Evolutionary conservation across 1,140 invertebrate genomes (phyloP).

Genomic region (Drosophila neocordata): DNA sequence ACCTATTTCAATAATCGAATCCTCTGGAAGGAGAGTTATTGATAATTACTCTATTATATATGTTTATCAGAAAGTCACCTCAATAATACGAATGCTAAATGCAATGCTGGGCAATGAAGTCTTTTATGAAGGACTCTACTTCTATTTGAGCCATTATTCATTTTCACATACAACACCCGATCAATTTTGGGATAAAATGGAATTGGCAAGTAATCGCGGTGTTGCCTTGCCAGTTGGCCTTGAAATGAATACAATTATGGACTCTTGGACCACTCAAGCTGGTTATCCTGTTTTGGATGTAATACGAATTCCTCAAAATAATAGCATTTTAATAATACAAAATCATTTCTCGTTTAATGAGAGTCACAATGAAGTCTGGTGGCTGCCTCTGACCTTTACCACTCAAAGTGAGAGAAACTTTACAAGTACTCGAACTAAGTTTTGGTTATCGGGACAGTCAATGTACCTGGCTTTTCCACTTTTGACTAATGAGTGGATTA

Average conservation of each 20-base stretch:
- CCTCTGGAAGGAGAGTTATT: neutral
- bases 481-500: conserved; percentile 83
- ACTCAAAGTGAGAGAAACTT: conserved; percentile 85
- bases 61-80: conserved; percentile 91
- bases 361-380: conserved; percentile 79
- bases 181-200: conserved; percentile 90
- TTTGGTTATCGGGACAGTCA: conserved; percentile 84
- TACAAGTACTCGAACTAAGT: conserved; percentile 84
- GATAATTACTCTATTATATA: neutral
- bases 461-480: conserved; percentile 73
- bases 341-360: conserved; percentile 76
- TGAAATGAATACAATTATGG: conserved; percentile 87
- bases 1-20: conserved; percentile 89
- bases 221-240: conserved; percentile 83
- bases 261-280: conserved; percentile 90
- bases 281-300: conserved; percentile 90
- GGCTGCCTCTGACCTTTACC: conserved; percentile 86
- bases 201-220: conserved; percentile 83
- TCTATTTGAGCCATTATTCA: conserved; percentile 86
- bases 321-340: conserved; percentile 83
- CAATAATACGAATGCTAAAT: conserved; percentile 94
- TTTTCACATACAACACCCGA: conserved; percentile 89
- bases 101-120: conserved; percentile 90
- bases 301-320: conserved; percentile 80
- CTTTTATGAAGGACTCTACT: conserved; percentile 87